Evolutionary conservation across 2,113 vertebrate genomes (phyloP), one percentile per base, ranked within the genome.

Genomic region (Paramormyrops kingsleyae): DNA sequence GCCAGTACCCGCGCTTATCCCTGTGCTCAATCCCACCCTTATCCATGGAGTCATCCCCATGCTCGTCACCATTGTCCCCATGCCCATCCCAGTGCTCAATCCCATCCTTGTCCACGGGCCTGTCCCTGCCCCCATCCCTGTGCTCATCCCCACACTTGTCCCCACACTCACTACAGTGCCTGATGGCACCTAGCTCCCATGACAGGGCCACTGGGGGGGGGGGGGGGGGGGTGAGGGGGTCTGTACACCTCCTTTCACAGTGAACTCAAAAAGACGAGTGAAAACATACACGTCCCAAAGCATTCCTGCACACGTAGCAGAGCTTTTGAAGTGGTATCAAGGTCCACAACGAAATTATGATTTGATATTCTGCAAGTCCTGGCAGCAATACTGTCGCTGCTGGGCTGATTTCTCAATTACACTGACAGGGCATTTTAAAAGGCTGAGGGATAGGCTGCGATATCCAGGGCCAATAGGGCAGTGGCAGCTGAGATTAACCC

Each of bases 361-460:
- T 89, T 91, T 91, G 66, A 90, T 91, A 93, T 90, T 89, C 90
- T 94, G 92, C 90, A 90, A 92, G 90, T 93, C 91, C 91, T 93
- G 91, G 89, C 50, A 87, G 91, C 91, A 17, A 42, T 27, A 92
- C 88, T 89, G 88, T 44, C 89, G 91, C 89, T 91, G 90, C 90
- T 93, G 92, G 92, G 93, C 93, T 91, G 92, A 90, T 91, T 90
- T 93, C 90, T 92, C 93, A 90, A 85, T 94, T 92, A 93, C 92
- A 93, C 93, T 88, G 90, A 70, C 53, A 77, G 90, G 89, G 62
- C 83, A 92, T 92, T 92, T 90, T 31, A 39, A 83, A 80, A 83
- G 74, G n/a, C 44, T 39, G 77, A 42, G 24, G 42, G 88, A 80
- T 66, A 52, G 31, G 91, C 94, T 91, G 88, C 89, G 92, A 89